phyloP scores from a whole-genome alignment of 2,797 vertebrate genomes.

The Bovichtus diacanthus region DNA sequence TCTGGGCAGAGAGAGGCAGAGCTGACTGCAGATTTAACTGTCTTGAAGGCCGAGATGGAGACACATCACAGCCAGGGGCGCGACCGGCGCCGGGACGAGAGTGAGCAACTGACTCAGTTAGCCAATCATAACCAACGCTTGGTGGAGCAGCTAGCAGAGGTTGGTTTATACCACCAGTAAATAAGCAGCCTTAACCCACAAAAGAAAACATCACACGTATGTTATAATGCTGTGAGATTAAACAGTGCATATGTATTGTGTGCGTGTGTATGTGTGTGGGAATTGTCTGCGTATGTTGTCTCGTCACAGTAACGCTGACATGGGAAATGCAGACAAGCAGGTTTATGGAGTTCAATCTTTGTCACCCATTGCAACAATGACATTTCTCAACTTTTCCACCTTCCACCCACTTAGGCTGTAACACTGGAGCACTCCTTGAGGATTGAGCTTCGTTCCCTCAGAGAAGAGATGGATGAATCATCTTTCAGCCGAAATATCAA shows the following conservation, averaged over 20 bases:
- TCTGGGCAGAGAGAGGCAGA: constrained; percentile 82
- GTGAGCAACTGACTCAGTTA: constrained; percentile 82
- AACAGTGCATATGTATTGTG: too few species aligned
- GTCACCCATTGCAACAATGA: constrained; percentile 21
- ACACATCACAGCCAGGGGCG: constrained; percentile 76
- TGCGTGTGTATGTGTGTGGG: background rate
- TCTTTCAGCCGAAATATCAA: constrained; percentile 84
- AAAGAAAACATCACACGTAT: background rate
- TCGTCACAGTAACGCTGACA: constrained; percentile 14
- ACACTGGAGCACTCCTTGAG: constrained; percentile 84
- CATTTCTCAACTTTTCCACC: constrained; percentile 10
- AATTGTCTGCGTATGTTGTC: constrained; percentile 15
- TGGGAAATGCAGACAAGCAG: constrained; percentile 73
- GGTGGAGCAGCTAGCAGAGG: constrained; percentile 88
- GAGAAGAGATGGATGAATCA: constrained; percentile 86
- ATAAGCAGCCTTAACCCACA: background rate
- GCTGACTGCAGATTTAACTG: constrained; percentile 75
- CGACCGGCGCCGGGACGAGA: constrained; percentile 80
- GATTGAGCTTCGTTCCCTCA: constrained; percentile 82
- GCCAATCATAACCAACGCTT: constrained; percentile 87
- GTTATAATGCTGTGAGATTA: constrained; percentile 8
- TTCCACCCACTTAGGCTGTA: constrained; percentile 78
- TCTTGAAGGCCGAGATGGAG: constrained; percentile 75
- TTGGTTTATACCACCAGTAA: constrained; percentile 44
- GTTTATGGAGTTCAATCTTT: constrained; percentile 57